phyloP scores from a whole-genome alignment of 2,888 invertebrate genomes.

The Drosophila pegasa region DNA sequence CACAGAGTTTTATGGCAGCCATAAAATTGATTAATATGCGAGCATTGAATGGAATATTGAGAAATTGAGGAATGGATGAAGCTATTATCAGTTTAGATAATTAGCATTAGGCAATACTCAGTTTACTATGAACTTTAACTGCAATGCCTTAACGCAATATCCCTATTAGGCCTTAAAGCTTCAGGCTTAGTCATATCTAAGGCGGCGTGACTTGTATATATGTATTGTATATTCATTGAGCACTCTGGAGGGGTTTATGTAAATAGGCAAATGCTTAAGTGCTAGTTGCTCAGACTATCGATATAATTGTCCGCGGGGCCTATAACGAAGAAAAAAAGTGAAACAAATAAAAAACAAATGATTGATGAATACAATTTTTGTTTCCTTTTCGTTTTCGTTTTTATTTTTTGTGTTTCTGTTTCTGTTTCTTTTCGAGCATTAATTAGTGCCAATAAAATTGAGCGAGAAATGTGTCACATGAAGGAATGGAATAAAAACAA shows the following conservation, averaged over 20 bases:
- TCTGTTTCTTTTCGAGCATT: conserved; percentile 42
- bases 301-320: conserved; percentile 55
- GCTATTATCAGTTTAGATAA: not conserved
- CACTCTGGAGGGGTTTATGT: conserved; percentile 41
- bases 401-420: conserved; percentile 18
- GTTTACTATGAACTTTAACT: conserved; percentile 1
- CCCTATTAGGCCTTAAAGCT: conserved; percentile 9
- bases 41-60: not conserved
- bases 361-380: conserved; percentile 54
- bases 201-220: conserved; percentile 17
- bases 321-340: conserved; percentile 15
- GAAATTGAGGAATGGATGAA: conserved; percentile 2
- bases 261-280: conserved; percentile 60
- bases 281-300: conserved; percentile 60
- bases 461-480: conserved; percentile 64
- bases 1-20: conserved; percentile 1
- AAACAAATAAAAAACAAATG: conserved; percentile 39
- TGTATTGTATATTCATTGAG: conserved; percentile 36
- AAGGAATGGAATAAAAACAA: conserved; percentile 25
- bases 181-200: conserved; percentile 36
- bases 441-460: conserved; percentile 74
- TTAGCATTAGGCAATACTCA: conserved; percentile 11
- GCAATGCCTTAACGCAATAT: conserved; percentile 9
- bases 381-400: conserved; percentile 4
- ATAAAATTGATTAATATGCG: conserved; percentile 13